phyloP scores from a whole-genome alignment of 1,140 invertebrate genomes.

The Thrips palmi region DNA sequence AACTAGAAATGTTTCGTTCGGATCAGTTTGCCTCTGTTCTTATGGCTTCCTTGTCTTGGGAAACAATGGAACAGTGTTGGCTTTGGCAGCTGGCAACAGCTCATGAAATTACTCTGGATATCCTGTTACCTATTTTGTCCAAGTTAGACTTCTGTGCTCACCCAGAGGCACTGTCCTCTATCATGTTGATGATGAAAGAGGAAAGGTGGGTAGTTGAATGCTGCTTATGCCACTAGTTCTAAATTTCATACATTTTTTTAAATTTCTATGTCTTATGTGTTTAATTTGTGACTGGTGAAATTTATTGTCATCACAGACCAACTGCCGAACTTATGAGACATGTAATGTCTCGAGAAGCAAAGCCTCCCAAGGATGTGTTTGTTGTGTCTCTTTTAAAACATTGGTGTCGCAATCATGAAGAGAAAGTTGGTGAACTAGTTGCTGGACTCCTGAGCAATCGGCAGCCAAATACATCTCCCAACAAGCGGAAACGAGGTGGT shows the following conservation, averaged over 20 bases:
- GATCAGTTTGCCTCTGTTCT: slow-evolving; percentile 50
- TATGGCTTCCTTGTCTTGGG: slow-evolving; percentile 78
- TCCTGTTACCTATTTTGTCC: slow-evolving; percentile 73
- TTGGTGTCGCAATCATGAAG: slow-evolving; percentile 83
- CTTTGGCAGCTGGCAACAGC: slow-evolving; percentile 88
- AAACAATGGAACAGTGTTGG: slow-evolving; percentile 92
- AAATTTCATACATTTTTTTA: slow-evolving; percentile 2
- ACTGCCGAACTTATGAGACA: slow-evolving; percentile 68
- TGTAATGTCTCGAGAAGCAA: slow-evolving; percentile 59
- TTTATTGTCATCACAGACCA: slow-evolving; percentile 34
- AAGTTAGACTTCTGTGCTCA: slow-evolving; percentile 75
- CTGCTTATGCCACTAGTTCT: neutral
- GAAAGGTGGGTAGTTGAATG: slow-evolving; percentile 43
- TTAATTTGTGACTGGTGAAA: slow-evolving; percentile 2
- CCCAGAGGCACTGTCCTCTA: slow-evolving; percentile 79
- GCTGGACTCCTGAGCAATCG: slow-evolving; percentile 54
- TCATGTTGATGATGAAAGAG: slow-evolving; percentile 77
- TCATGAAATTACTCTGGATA: slow-evolving; percentile 79
- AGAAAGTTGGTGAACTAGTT: slow-evolving; percentile 71
- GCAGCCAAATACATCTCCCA: slow-evolving; percentile 64
- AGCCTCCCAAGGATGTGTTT: slow-evolving; percentile 51
- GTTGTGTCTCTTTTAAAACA: slow-evolving; percentile 76
- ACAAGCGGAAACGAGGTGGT: slow-evolving; percentile 63
- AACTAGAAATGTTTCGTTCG: slow-evolving; percentile 54
- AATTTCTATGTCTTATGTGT: neutral